These are phyloP conservation scores for Andrena camellia DNA, from an alignment of 2,888 invertebrate species.

Conservation along the genomic window DNA sequence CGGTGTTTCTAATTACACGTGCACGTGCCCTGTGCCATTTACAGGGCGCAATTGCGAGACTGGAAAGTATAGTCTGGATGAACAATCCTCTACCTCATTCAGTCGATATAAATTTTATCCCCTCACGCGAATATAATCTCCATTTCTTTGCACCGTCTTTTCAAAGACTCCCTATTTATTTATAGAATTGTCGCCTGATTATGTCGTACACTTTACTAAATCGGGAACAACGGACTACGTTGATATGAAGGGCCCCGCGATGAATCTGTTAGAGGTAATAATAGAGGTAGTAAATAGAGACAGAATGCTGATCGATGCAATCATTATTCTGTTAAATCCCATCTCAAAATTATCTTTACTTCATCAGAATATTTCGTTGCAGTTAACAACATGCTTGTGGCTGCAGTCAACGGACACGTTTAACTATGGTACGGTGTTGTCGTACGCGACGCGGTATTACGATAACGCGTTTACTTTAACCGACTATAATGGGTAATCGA, in stretches of 20 bases:
- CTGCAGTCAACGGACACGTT: slow-evolving; percentile 87
- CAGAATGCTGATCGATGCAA: not conserved
- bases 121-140: not conserved
- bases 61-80: slow-evolving; percentile 72
- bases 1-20: slow-evolving; percentile 82
- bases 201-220: slow-evolving; percentile 87
- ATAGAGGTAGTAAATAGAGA: not conserved
- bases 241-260: slow-evolving; percentile 85
- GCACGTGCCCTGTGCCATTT: slow-evolving; percentile 86
- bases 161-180: slow-evolving; percentile 39
- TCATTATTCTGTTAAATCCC: not conserved
- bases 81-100: not conserved
- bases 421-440: slow-evolving; percentile 90
- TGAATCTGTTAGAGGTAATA: slow-evolving; percentile 85
- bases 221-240: slow-evolving; percentile 88
- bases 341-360: not conserved
- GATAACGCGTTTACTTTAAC: slow-evolving; percentile 90
- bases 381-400: slow-evolving; percentile 89
- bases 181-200: slow-evolving; percentile 86
- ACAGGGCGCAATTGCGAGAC: slow-evolving; percentile 86
- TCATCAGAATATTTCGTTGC: slow-evolving; percentile 46
- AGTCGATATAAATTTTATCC: not conserved
- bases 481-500: slow-evolving; percentile 88
- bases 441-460: slow-evolving; percentile 87
- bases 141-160: not conserved